Percentiles rank a stretch among this genome's conserved stretches.
Evolutionary conservation across 1,140 invertebrate species (phyloP).

Genomic region (Philaenus spumarius): DNA sequence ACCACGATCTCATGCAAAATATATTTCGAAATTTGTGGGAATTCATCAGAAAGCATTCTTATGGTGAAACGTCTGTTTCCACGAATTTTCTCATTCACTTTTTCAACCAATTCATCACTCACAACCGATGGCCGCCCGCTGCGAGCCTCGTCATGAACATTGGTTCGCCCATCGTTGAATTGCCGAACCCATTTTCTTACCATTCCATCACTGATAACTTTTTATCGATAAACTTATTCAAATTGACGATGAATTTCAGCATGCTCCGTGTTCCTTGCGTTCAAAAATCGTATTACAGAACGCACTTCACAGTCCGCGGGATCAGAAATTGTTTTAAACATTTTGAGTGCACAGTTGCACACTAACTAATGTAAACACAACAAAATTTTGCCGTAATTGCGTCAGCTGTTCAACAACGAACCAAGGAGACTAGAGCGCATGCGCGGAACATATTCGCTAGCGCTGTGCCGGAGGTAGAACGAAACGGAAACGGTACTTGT

Average conservation of each 20-base stretch:
- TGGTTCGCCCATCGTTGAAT: conserved; percentile 23
- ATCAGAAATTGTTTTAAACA: conserved; percentile 14
- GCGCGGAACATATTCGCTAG: conserved; percentile 3
- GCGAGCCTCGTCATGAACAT: conserved; percentile 25
- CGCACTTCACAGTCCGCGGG: conserved; percentile 17
- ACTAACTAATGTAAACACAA: conserved; percentile 14
- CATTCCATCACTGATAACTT: conserved; percentile 18
- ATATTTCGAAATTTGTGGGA: conserved; percentile 12
- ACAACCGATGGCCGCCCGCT: conserved; percentile 22
- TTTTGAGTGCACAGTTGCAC: background rate
- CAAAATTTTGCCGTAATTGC: conserved; percentile 17
- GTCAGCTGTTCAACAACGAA: conserved; percentile 18
- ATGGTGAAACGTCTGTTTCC: conserved; percentile 17
- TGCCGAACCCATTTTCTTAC: conserved; percentile 24
- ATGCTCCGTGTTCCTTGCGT: background rate
- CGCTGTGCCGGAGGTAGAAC: too few relatives aligned
- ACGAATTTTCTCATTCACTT: conserved; percentile 17
- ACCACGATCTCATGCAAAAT: conserved; percentile 1
- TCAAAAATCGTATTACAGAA: conserved; percentile 21
- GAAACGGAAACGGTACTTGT: too few relatives aligned
- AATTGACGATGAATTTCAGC: conserved; percentile 21
- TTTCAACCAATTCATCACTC: conserved; percentile 23
- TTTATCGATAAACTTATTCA: conserved; percentile 22
- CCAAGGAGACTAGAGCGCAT: conserved; percentile 1
- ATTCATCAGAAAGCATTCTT: conserved; percentile 10